phyloP scores from a whole-genome alignment of 2,113 vertebrate species.

The Ptilonorhynchus violaceus region DNA sequence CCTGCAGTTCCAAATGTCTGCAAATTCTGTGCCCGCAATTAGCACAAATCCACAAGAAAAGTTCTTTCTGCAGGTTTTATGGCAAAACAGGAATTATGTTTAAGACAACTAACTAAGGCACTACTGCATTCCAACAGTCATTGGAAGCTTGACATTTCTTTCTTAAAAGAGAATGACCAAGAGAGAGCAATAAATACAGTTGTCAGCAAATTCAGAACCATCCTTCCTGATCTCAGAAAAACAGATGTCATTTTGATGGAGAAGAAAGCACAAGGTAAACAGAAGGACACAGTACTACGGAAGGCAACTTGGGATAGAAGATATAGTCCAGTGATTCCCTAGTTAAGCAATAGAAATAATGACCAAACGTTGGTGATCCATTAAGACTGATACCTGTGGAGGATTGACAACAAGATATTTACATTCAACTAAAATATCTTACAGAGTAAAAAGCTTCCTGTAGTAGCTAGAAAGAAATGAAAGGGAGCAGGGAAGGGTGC shows the following conservation, averaged over 20 bases:
- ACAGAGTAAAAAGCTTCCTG: background rate
- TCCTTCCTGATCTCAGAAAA: background rate
- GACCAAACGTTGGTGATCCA: background rate
- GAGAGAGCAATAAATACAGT: background rate
- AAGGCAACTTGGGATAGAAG: background rate
- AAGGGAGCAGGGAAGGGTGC: fast-evolving
- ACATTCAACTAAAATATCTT: background rate
- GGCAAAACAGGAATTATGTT: background rate
- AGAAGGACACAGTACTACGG: background rate
- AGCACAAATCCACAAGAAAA: background rate
- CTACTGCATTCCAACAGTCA: background rate
- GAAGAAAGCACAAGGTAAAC: background rate
- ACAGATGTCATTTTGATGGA: fast-evolving
- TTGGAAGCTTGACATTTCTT: background rate
- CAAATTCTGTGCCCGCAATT: background rate
- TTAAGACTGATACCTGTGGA: background rate
- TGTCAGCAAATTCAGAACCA: background rate
- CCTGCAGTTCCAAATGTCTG: background rate
- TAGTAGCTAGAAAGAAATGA: background rate
- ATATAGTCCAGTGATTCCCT: background rate
- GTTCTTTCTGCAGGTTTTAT: background rate
- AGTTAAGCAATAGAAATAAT: background rate
- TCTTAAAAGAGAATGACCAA: background rate
- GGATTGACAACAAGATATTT: background rate
- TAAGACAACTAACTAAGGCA: background rate